Percentiles rank a stretch among this genome's conserved stretches.
Conservation (phyloP, 2,797 vertebrate genomes). For the Babyrousa celebensis region DNA sequence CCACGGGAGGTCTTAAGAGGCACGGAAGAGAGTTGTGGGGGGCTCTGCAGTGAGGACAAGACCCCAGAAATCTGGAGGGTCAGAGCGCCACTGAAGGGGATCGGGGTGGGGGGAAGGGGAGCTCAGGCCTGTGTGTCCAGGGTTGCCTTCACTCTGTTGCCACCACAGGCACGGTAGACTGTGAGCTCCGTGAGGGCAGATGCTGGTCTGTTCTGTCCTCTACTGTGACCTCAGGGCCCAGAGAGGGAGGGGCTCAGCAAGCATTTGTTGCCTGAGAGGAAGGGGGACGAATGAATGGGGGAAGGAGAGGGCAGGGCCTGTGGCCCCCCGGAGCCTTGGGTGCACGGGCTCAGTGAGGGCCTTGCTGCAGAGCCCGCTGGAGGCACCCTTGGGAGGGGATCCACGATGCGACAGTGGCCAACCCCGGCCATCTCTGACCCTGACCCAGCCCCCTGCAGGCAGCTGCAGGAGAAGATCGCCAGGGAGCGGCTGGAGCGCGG, state of each 20-base stretch:
- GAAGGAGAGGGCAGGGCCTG: not conserved
- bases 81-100: not conserved
- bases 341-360: not conserved
- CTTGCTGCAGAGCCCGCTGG: not conserved
- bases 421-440: not conserved
- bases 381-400: not conserved
- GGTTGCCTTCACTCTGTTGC: not conserved
- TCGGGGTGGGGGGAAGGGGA: not conserved
- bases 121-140: not conserved
- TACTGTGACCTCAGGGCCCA: not conserved
- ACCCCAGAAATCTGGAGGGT: not conserved
- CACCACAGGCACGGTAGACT: accelerated
- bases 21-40: not conserved
- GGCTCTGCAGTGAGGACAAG: not conserved
- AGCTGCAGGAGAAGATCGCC: not conserved
- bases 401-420: accelerated
- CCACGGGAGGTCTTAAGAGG: not conserved
- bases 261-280: not conserved
- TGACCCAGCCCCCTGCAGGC: not conserved
- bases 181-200: not conserved
- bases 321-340: not conserved
- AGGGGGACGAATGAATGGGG: accelerated
- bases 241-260: not conserved
- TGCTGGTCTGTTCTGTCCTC: no score
- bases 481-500: no score